phyloP scores from a whole-genome alignment of 2,797 vertebrate species.

The Trichosurus vulpecula region DNA sequence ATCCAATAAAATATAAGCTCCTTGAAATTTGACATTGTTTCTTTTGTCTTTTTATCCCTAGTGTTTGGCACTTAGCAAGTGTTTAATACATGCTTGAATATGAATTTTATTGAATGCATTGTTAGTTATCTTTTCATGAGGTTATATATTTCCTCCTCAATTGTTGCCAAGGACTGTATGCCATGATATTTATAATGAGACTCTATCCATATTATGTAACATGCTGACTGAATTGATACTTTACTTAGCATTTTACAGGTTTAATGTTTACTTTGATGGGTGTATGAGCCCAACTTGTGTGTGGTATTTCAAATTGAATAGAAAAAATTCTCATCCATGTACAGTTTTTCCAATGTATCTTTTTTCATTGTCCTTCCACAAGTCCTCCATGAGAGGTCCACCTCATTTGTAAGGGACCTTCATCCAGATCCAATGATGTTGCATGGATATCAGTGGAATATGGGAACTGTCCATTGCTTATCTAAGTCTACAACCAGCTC shows the following conservation, averaged over 20 bases:
- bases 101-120: neutral
- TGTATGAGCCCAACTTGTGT: neutral
- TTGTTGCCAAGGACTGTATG: neutral
- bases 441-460: no score
- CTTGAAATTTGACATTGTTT: no score
- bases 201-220: neutral
- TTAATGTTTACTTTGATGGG: neutral
- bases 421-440: neutral
- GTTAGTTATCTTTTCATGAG: neutral
- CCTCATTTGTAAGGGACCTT: neutral
- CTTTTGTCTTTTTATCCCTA: no score
- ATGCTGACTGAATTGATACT: neutral
- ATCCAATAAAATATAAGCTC: no score
- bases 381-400: neutral
- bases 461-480: neutral
- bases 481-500: neutral
- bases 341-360: neutral
- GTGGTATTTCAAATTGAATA: neutral
- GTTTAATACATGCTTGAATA: no score
- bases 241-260: neutral
- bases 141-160: neutral
- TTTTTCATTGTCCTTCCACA: neutral
- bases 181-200: neutral
- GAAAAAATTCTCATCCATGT: neutral
- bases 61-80: no score